A percentile compares a stretch with the other conserved stretches of the same genome.
Conservation (phyloP, 2,797 vertebrate species). For the Argentina silus region DNA sequence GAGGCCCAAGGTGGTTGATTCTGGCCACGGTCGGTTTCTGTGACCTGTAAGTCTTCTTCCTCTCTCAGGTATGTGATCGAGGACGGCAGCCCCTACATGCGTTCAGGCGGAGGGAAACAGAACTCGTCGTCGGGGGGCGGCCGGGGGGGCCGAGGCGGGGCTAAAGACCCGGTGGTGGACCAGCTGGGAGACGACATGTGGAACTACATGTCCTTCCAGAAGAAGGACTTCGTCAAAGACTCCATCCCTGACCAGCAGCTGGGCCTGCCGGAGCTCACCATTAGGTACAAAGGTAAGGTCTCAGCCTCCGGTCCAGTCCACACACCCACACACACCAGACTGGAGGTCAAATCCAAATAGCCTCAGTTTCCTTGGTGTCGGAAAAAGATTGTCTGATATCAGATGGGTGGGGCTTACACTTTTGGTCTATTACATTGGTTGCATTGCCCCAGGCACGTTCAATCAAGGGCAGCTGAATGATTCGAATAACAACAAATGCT, state of each 20-base stretch:
- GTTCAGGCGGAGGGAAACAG: constrained; percentile 78
- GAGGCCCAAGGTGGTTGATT: too few species aligned
- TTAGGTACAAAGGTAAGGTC: constrained; percentile 85
- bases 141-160: constrained; percentile 46
- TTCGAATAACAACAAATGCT: too few species aligned
- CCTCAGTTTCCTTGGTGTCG: too few species aligned
- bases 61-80: constrained; percentile 88
- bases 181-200: constrained; percentile 85
- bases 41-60: neutral
- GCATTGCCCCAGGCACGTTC: too few species aligned
- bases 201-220: constrained; percentile 78
- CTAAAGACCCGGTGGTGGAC: constrained; percentile 80
- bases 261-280: constrained; percentile 85
- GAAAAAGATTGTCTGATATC: too few species aligned
- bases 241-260: constrained; percentile 92
- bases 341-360: too few species aligned
- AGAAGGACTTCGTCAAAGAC: constrained; percentile 82
- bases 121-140: constrained; percentile 64
- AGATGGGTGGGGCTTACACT: too few species aligned
- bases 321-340: too few species aligned
- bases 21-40: neutral
- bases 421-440: too few species aligned
- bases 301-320: neutral
- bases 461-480: too few species aligned
- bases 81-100: constrained; percentile 87